These are phyloP conservation scores for Euwallacea fornicatus DNA, from an alignment of 1,140 invertebrate species.

Conservation along the genomic window DNA sequence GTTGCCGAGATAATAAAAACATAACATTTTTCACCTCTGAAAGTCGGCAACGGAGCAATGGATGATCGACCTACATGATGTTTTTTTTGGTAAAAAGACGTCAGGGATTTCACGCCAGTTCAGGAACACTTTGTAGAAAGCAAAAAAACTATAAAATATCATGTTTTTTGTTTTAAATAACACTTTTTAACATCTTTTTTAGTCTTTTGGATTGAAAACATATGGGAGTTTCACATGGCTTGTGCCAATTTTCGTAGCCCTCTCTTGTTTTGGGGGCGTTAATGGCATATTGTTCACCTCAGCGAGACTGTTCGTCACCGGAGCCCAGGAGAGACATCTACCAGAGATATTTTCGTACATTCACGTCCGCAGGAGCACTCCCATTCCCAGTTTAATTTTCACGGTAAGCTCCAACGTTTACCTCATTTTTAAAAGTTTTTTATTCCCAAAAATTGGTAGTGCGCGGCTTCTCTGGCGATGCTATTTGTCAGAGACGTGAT, in stretches of 20 bases:
- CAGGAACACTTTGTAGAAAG: too few species aligned
- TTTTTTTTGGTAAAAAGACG: too few species aligned
- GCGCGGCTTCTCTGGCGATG: conserved; percentile 71
- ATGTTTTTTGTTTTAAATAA: neutral
- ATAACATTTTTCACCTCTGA: too few species aligned
- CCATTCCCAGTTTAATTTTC: conserved; percentile 78
- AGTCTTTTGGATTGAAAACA: conserved; percentile 77
- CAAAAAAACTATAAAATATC: neutral
- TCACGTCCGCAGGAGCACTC: conserved; percentile 73
- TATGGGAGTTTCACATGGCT: conserved; percentile 77
- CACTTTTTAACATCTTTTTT: conserved; percentile 41
- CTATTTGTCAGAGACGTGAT: conserved; percentile 71
- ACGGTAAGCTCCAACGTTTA: conserved; percentile 61
- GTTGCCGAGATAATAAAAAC: too few species aligned
- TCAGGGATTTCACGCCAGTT: too few species aligned
- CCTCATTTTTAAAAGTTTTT: neutral
- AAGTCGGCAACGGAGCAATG: too few species aligned
- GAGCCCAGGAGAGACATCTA: conserved; percentile 81
- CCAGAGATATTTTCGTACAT: conserved; percentile 78
- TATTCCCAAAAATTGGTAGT: conserved; percentile 55
- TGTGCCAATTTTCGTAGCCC: conserved; percentile 86
- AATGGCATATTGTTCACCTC: conserved; percentile 93
- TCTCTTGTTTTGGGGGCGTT: conserved; percentile 83
- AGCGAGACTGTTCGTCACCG: conserved; percentile 73
- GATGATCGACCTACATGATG: too few species aligned